Evolutionary conservation across 1,140 invertebrate species (phyloP).

Genomic region (Fopius arisanus): DNA sequence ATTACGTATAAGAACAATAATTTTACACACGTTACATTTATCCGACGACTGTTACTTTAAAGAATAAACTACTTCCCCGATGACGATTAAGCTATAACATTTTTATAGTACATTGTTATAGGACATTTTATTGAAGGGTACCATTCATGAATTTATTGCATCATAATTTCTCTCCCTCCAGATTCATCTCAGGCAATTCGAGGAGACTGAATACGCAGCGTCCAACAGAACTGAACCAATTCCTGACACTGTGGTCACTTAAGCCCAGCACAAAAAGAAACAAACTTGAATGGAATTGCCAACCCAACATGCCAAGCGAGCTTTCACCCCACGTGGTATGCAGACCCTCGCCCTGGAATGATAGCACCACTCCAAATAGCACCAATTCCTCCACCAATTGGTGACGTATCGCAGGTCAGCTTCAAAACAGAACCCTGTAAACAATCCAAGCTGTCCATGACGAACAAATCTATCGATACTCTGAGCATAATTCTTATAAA

Average conservation of each 20-base stretch:
- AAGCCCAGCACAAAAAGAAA: neutral
- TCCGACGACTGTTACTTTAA: too few species aligned
- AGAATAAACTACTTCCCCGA: too few species aligned
- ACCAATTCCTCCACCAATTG: neutral
- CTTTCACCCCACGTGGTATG: neutral
- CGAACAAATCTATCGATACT: neutral
- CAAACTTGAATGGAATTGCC: neutral
- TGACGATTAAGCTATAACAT: too few species aligned
- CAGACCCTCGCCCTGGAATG: neutral
- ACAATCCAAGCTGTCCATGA: neutral
- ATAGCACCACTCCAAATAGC: neutral
- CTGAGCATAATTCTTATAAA: neutral
- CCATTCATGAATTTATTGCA: neutral
- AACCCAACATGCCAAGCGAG: neutral
- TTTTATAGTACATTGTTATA: too few species aligned
- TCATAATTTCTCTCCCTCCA: slow-evolving; percentile 43
- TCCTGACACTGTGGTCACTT: slow-evolving; percentile 5
- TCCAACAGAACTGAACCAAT: slow-evolving; percentile 42
- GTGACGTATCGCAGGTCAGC: neutral
- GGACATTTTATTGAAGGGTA: too few species aligned
- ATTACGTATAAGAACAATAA: slow-evolving; percentile 27
- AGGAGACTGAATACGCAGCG: slow-evolving; percentile 63
- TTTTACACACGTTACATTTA: neutral
- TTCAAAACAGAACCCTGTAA: neutral
- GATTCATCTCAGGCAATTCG: slow-evolving; percentile 70